Conservation (phyloP, 2,797 vertebrate genomes). For the Hydrocynus forskahlii region DNA sequence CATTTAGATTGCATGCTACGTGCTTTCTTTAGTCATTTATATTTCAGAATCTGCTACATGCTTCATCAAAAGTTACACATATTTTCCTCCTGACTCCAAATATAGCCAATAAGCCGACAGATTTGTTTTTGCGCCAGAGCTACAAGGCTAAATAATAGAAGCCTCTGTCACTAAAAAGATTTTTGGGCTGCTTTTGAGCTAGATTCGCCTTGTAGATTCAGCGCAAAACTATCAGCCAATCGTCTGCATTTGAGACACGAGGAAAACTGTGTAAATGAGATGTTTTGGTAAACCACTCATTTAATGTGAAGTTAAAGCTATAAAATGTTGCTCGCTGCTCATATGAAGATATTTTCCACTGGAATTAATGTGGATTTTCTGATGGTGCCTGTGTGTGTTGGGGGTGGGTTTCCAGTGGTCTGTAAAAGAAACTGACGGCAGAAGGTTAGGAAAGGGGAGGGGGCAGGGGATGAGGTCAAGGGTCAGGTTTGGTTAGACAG, state of each 20-base stretch:
- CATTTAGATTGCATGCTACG: neutral
- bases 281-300: neutral
- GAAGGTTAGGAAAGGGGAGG: constrained; percentile 58
- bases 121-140: neutral
- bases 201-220: neutral
- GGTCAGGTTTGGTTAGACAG: constrained; percentile 61
- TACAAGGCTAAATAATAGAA: neutral
- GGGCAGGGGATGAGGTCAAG: constrained; percentile 68
- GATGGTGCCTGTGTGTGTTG: constrained; percentile 13
- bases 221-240: neutral
- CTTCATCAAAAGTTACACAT: neutral
- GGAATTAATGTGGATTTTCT: constrained; percentile 4
- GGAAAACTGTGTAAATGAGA: neutral
- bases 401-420: constrained; percentile 51
- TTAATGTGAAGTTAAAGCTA: too few species aligned
- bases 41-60: too few species aligned
- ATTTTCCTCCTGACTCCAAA: too few species aligned
- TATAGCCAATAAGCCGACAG: too few species aligned
- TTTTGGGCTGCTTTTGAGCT: neutral
- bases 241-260: neutral
- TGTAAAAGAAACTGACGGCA: constrained; percentile 62
- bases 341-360: neutral
- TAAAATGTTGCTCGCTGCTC: neutral
- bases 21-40: constrained; percentile 21
- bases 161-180: too few species aligned